Evolutionary conservation across 2,797 vertebrate species (phyloP).

Genomic region (Erpetoichthys calabaricus): DNA sequence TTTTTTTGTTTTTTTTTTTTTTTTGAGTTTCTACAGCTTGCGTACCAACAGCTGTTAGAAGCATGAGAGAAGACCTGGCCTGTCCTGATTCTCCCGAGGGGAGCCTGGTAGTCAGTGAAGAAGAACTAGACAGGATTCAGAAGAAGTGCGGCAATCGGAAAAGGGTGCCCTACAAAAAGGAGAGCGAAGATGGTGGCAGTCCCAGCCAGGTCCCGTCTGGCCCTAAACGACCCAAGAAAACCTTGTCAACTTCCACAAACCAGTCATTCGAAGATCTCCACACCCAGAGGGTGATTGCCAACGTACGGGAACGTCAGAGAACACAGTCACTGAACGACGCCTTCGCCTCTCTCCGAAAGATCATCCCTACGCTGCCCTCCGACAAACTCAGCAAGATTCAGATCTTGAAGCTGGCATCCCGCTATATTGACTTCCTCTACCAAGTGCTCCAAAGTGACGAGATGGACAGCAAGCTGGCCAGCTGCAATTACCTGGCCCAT

Average conservation of each 20-base stretch:
- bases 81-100: constrained; percentile 56
- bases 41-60: background rate
- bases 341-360: constrained; percentile 73
- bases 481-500: constrained; percentile 77
- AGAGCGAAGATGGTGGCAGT: constrained; percentile 37
- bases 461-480: constrained; percentile 65
- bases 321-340: constrained; percentile 81
- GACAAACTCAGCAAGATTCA: constrained; percentile 92
- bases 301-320: constrained; percentile 73
- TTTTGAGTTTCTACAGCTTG: too few relatives aligned
- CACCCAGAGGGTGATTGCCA: constrained; percentile 69
- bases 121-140: constrained; percentile 41
- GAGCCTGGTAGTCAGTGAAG: constrained; percentile 50
- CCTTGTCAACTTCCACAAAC: constrained; percentile 22
- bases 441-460: constrained; percentile 80
- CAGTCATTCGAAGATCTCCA: constrained; percentile 63
- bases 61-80: constrained; percentile 66
- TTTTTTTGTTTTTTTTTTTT: too few relatives aligned
- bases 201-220: constrained; percentile 31
- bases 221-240: constrained; percentile 58
- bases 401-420: constrained; percentile 75
- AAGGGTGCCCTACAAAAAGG: constrained; percentile 33
- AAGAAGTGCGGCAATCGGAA: constrained; percentile 57
- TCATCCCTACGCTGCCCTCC: constrained; percentile 78
- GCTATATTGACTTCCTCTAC: constrained; percentile 84